Percentiles rank a stretch among this genome's conserved stretches.
These are phyloP conservation scores for Oscheius sp. DNA, from an alignment of 1,140 invertebrate species.

Conservation along the genomic window DNA sequence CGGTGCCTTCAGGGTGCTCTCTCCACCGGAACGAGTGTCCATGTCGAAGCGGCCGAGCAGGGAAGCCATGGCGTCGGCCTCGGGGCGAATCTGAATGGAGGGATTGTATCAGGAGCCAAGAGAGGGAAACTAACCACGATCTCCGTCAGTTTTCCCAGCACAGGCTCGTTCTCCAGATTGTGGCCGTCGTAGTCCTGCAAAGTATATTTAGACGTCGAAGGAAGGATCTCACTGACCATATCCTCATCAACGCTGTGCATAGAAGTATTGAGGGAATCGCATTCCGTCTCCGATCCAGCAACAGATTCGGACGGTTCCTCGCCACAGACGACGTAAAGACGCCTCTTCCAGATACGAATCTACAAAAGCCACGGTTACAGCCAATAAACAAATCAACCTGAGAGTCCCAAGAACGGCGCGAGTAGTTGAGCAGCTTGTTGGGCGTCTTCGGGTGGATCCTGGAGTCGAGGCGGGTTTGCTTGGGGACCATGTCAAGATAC, in stretches of 20 bases:
- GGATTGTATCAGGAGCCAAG: neutral
- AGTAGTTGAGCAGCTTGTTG: constrained; percentile 62
- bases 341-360: constrained; percentile 60
- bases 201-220: too few relatives aligned
- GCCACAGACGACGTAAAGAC: constrained; percentile 44
- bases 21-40: constrained; percentile 41
- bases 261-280: neutral
- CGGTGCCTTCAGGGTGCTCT: constrained; percentile 47
- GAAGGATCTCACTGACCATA: too few relatives aligned
- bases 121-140: neutral
- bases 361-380: constrained; percentile 24
- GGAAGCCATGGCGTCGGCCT: constrained; percentile 46
- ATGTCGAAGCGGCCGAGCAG: constrained; percentile 48
- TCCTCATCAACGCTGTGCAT: too few relatives aligned
- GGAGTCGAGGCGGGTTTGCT: constrained; percentile 28
- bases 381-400: constrained; percentile 2
- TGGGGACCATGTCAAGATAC: constrained; percentile 34
- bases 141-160: too few relatives aligned
- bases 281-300: neutral
- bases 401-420: constrained; percentile 62
- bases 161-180: constrained; percentile 19
- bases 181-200: constrained; percentile 9
- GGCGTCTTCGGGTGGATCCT: constrained; percentile 63
- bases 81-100: constrained; percentile 26
- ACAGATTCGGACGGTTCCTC: constrained; percentile 40